Evolutionary conservation across 2,797 vertebrate genomes (phyloP), one percentile per base, ranked within the genome.

Genomic region (Poeciliopsis gracilis): DNA sequence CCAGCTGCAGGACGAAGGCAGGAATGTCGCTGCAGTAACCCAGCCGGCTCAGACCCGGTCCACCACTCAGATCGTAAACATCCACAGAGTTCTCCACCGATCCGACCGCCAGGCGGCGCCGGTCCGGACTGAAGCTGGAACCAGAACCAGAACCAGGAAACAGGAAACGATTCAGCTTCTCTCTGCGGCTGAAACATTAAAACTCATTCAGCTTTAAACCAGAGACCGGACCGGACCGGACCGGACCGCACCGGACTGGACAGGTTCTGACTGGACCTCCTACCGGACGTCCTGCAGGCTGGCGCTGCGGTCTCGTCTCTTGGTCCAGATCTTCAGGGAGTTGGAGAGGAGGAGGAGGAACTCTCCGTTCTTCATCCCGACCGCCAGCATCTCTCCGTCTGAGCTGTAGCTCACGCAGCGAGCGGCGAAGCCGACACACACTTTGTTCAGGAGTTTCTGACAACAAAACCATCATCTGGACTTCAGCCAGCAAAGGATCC

Each of bases 321-420:
- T 99, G 20, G 97, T 96, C 98, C 98, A 99, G 3, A 99, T 95
- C 86, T 97, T 99, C 70, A 99, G 95, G 23, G 97, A 97, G 88
- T 95, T 97, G 75, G 97, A 96, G 61, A 98, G 94, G 82, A 99
- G 94, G 83, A 99, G 78, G 57, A 99, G 95, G 73, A 99, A 98
- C 90, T 99, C 98, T 0, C 98, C 98, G 0, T 99, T 99, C 95
- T 96, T 97, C 98, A 99, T 97, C 78, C 98, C 98, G 18, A 99
- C 97, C 0, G 97, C 97, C 33, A 98, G 96, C 97, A 99, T 98
- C 79, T 99, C 98, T 0, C 98, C 98, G 0, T 98, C 97, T 0
- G 97, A 95, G 70, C 98, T 99, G 88, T 97, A 99, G 0, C 96
- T 93, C 0, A 96, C 97, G 47, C 98, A 98, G 67, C 95, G 94